Percentiles rank a stretch among this genome's conserved stretches.
Conservation (phyloP, 2,113 vertebrate species). For the Pipa parva region DNA sequence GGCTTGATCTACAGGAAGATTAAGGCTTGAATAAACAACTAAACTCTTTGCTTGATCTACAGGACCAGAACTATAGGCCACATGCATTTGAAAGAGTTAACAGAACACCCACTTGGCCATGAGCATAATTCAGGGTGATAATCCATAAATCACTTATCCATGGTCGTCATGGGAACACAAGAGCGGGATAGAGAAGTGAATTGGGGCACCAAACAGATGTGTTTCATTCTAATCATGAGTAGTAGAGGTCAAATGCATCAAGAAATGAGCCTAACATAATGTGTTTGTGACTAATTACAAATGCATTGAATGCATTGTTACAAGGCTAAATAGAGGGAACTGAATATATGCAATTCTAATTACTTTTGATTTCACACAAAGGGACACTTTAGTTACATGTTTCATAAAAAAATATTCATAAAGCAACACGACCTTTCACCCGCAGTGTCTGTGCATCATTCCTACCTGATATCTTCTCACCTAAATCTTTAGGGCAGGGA, state of each 20-base stretch:
- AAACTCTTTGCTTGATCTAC: neutral
- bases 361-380: too few relatives aligned
- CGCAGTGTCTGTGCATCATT: too few relatives aligned
- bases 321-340: too few relatives aligned
- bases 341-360: too few relatives aligned
- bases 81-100: neutral
- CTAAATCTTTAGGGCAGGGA: too few relatives aligned
- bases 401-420: too few relatives aligned
- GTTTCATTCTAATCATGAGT: neutral
- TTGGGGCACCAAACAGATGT: conserved; percentile 13
- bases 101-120: too few relatives aligned
- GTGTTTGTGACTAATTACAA: too few relatives aligned
- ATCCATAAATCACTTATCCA: conserved; percentile 1
- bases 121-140: conserved; percentile 17
- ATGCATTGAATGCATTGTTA: too few relatives aligned
- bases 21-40: neutral
- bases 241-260: neutral
- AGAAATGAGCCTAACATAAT: neutral
- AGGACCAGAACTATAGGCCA: neutral
- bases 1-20: neutral
- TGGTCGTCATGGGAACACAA: neutral
- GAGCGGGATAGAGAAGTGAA: neutral
- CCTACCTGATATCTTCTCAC: too few relatives aligned
- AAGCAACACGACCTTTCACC: too few relatives aligned
- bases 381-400: too few relatives aligned